Percentiles rank a stretch among this genome's conserved stretches.
These are phyloP conservation scores for Oxycera nigricornis DNA, from an alignment of 2,888 invertebrate genomes.

Conservation along the genomic window DNA sequence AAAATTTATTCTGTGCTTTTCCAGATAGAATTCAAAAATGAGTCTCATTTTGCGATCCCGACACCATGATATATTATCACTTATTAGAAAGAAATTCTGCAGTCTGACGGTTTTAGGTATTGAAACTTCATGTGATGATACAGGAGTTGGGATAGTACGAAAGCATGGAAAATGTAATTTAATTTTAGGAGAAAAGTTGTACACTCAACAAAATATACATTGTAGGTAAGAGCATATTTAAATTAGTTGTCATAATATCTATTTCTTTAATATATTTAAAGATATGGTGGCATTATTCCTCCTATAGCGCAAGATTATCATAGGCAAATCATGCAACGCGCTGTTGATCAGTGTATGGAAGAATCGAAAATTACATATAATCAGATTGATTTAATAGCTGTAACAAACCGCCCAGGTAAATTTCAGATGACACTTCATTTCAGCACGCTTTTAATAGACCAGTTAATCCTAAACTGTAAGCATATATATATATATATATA, in stretches of 20 bases:
- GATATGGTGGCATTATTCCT: conserved; percentile 83
- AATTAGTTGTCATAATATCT: background rate
- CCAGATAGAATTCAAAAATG: no score
- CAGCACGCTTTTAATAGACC: no score
- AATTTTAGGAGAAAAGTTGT: conserved; percentile 79
- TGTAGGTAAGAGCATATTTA: conserved; percentile 66
- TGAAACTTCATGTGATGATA: conserved; percentile 98
- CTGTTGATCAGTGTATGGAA: conserved; percentile 73
- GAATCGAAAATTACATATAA: conserved; percentile 67
- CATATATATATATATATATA: no score
- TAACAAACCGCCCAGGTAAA: conserved; percentile 85
- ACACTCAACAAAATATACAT: conserved; percentile 81
- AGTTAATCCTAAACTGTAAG: no score
- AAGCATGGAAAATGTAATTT: conserved; percentile 64
- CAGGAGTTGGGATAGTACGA: conserved; percentile 88
- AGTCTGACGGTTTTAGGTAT: conserved; percentile 87
- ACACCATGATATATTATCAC: no score
- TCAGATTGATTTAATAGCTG: conserved; percentile 86
- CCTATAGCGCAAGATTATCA: conserved; percentile 84
- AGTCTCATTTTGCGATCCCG: no score
- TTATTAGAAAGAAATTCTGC: no score
- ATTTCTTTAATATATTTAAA: conserved; percentile 41
- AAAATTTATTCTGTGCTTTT: no score
- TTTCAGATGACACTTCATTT: no score
- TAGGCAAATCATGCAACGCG: conserved; percentile 74